These are phyloP conservation scores for Colaptes auratus DNA, from an alignment of 2,113 vertebrate genomes.

Conservation along the genomic window DNA sequence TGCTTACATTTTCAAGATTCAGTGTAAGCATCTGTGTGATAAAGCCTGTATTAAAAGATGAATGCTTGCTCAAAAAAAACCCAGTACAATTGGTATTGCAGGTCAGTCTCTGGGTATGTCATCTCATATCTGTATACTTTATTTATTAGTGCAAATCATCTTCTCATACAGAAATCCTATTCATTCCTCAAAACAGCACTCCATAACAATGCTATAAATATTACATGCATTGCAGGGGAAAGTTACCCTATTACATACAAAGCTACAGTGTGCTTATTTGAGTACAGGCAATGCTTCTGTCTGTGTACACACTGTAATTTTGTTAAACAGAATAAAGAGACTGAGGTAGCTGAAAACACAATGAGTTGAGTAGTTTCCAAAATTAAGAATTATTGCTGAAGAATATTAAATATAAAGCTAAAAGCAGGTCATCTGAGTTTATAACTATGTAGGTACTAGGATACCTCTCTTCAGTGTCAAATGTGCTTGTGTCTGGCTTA, in stretches of 20 bases:
- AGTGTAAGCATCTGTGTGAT: neutral
- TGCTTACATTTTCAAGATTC: neutral
- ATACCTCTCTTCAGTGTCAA: neutral
- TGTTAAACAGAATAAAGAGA: neutral
- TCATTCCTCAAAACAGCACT: neutral
- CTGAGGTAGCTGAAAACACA: neutral
- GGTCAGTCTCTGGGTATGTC: neutral
- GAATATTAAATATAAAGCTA: neutral
- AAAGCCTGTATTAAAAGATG: neutral
- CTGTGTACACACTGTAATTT: neutral
- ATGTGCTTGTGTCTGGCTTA: neutral
- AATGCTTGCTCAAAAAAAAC: neutral
- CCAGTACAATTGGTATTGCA: neutral
- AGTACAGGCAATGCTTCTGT: neutral
- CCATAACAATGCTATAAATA: slow-evolving; percentile 13
- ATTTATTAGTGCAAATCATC: neutral
- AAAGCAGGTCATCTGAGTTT: neutral
- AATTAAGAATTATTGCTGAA: neutral
- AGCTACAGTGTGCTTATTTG: neutral
- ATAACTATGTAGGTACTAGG: neutral
- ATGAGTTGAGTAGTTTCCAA: neutral
- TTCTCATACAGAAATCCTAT: neutral
- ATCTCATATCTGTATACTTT: neutral
- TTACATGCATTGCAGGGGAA: neutral
- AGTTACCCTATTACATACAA: neutral